Evolutionary conservation across 2,797 vertebrate species (phyloP), one percentile per base, ranked within the genome.

Genomic region (Anableps anableps): DNA sequence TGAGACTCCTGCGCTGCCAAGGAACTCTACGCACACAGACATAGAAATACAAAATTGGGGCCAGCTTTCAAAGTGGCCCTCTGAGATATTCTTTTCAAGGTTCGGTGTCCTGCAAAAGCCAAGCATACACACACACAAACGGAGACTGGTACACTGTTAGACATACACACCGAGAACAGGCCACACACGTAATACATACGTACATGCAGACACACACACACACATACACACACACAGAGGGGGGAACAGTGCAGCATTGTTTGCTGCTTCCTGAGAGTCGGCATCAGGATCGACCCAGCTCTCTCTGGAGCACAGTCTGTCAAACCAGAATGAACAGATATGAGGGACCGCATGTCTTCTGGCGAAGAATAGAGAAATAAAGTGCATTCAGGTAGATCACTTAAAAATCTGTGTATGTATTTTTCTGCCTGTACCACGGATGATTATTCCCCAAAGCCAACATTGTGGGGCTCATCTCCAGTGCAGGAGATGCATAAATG

Each of bases 201-300:
- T 47, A 76, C 84, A 79, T 31, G 45, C 83, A 79, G 80, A 62
- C 76, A 68, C 82, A 80, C 74, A 53, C 21, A 23, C 21, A 23
- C 21, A 26, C 19, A 71, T 66, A 76, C 6, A 11, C 50, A 66
- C 74, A 80, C 80, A 72, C 60, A 76, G 51, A 70, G 82, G 80
- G 77, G 85, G 87, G 89, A 94, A 94, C 94, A 94, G 92, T 88
- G 86, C 41, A 31, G 91, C 90, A 94, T 94, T 94, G 93, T 94
- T 92, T 83, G 13, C 50, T 1, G 74, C 85, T 94, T 94, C 94
- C 94, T 93, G 92, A 92, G 91, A 92, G 90, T n/a, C 76, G 72
- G 86, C 81, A 70, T 87, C 78, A 72, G 84, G 85, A 94, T 93
- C 88, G 88, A 89, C 48, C 11, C 48, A 90, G 88, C 85, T 89